These are phyloP conservation scores for Petrolisthes manimaculis DNA, from an alignment of 2,888 invertebrate species.

Conservation along the genomic window DNA sequence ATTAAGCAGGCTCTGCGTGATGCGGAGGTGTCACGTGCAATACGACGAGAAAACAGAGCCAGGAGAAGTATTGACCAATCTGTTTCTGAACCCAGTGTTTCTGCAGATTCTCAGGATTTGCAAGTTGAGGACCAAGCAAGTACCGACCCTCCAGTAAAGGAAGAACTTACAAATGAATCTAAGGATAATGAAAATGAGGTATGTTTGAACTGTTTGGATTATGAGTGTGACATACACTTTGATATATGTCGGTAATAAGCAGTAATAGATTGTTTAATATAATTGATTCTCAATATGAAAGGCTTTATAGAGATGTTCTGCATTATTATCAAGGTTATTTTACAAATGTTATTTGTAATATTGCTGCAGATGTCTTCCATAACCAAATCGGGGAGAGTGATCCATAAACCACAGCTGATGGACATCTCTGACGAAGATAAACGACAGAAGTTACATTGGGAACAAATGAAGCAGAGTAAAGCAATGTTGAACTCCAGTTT, in stretches of 20 bases:
- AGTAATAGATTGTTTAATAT: no score
- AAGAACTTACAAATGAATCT: background rate
- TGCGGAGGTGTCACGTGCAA: background rate
- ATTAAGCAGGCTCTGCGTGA: slow-evolving; percentile 19
- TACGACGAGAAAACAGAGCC: background rate
- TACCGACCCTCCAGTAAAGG: background rate
- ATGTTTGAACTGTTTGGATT: background rate
- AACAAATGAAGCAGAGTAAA: slow-evolving; percentile 25
- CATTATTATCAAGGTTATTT: background rate
- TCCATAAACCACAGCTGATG: slow-evolving; percentile 51
- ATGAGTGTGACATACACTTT: no score
- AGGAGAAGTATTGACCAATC: background rate
- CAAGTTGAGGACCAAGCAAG: background rate
- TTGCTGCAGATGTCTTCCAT: slow-evolving; percentile 26
- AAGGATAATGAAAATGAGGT: background rate
- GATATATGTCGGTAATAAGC: no score
- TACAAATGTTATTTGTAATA: background rate
- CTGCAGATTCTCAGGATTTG: slow-evolving; percentile 27
- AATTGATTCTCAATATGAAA: no score
- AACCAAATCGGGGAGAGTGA: slow-evolving; percentile 52
- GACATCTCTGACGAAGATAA: slow-evolving; percentile 52
- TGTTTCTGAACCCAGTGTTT: background rate
- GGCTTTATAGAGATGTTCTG: background rate
- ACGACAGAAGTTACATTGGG: slow-evolving; percentile 35
- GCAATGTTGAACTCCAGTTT: slow-evolving; percentile 43